These are phyloP conservation scores for Furcula furcula DNA, from an alignment of 2,888 invertebrate genomes.

Conservation along the genomic window DNA sequence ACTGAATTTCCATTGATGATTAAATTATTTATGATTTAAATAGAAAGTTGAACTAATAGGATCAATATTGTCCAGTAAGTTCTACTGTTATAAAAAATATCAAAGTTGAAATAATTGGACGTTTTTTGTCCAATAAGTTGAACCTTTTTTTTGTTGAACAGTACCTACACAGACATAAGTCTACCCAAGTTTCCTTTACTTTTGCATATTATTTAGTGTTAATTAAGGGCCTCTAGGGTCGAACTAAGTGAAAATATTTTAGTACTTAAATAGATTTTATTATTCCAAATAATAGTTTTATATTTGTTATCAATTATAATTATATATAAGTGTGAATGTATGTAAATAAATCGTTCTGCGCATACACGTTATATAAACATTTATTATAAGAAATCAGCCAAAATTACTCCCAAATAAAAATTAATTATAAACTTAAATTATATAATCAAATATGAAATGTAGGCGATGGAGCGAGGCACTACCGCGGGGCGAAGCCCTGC, in stretches of 20 bases:
- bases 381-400: constrained; percentile 75
- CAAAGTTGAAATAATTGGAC: too few species aligned
- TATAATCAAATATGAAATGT: constrained; percentile 49
- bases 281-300: constrained; percentile 30
- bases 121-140: too few species aligned
- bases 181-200: too few species aligned
- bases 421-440: constrained; percentile 71
- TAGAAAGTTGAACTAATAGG: too few species aligned
- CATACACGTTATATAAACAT: constrained; percentile 70
- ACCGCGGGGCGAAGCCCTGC: too few species aligned
- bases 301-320: constrained; percentile 12
- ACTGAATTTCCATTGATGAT: too few species aligned
- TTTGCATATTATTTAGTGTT: too few species aligned
- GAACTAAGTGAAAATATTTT: constrained; percentile 27
- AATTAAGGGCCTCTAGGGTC: constrained; percentile 6
- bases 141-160: too few species aligned
- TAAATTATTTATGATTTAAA: too few species aligned
- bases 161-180: too few species aligned
- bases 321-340: constrained; percentile 29
- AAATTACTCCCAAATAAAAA: constrained; percentile 75
- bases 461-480: constrained; percentile 17
- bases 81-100: too few species aligned
- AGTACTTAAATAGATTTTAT: constrained; percentile 34
- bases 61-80: too few species aligned
- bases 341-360: constrained; percentile 41